A percentile compares a stretch with the other conserved stretches of the same genome.
Conservation (phyloP, 2,797 vertebrate genomes). For the Cyclopterus lumpus region DNA sequence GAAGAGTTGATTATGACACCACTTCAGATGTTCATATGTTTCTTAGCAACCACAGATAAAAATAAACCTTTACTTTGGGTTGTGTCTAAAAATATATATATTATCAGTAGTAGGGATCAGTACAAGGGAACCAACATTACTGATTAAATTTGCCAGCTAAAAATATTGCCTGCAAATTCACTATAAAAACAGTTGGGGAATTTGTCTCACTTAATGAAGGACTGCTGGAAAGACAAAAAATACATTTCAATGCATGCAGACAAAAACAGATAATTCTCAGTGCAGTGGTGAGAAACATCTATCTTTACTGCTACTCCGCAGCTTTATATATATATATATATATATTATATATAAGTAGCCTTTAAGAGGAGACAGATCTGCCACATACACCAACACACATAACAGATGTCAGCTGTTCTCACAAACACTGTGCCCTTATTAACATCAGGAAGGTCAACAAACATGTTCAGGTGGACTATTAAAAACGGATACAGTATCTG, state of each 20-base stretch:
- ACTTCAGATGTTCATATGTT: slow-evolving; percentile 63
- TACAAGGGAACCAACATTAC: slow-evolving; percentile 22
- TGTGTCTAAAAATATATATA: slow-evolving; percentile 28
- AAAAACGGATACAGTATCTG: not conserved
- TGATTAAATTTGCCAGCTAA: not conserved
- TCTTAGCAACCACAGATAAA: slow-evolving; percentile 75
- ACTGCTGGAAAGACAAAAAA: not conserved
- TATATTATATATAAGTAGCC: slow-evolving; percentile 14
- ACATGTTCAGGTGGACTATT: slow-evolving; percentile 19
- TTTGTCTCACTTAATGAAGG: not conserved
- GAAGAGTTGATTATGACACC: slow-evolving; percentile 39
- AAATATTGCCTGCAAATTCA: slow-evolving; percentile 17
- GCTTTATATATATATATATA: not conserved
- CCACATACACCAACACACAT: slow-evolving; percentile 8
- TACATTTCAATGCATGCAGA: not conserved
- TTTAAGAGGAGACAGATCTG: not conserved
- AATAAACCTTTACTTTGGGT: slow-evolving; percentile 58
- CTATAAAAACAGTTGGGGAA: slow-evolving; percentile 1
- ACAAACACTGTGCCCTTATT: slow-evolving; percentile 18
- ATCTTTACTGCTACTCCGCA: not conserved
- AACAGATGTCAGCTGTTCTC: slow-evolving; percentile 42
- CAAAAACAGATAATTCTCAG: not conserved
- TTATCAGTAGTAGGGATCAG: slow-evolving; percentile 19
- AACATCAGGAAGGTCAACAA: slow-evolving; percentile 25
- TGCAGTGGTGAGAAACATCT: not conserved